Evolutionary conservation across 2,113 vertebrate genomes (phyloP).

Genomic region (human): DNA sequence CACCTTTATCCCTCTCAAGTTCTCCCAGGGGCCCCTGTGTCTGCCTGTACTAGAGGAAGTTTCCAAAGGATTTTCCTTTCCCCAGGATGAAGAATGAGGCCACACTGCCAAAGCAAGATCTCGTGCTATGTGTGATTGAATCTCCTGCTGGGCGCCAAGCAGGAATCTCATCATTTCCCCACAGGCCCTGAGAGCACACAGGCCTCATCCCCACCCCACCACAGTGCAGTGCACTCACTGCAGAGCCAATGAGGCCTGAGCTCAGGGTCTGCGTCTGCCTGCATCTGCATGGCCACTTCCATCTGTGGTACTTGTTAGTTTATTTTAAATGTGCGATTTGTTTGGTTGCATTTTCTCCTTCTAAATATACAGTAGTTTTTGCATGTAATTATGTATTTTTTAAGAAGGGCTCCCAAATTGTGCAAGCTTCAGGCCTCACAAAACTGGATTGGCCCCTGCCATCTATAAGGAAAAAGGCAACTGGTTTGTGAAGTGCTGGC

Average conservation of each 20-base stretch:
- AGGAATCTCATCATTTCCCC: not conserved
- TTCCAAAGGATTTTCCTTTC: not conserved
- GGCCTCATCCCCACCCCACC: not conserved
- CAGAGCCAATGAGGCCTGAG: not conserved
- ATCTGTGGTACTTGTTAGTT: not conserved
- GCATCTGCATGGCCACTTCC: not conserved
- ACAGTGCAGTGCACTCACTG: rapidly evolving
- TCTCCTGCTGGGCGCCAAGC: not conserved
- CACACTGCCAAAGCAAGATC: not conserved
- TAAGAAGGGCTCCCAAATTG: not conserved
- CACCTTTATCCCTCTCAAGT: rapidly evolving
- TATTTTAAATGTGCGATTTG: not conserved
- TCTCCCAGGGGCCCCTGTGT: not conserved
- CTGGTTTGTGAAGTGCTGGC: not conserved
- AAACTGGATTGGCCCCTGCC: not conserved
- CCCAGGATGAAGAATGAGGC: not conserved
- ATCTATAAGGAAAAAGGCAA: not conserved
- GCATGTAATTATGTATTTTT: not conserved
- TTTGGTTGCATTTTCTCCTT: not conserved
- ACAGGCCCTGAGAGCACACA: rapidly evolving
- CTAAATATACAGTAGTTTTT: not conserved
- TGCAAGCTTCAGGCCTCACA: not conserved
- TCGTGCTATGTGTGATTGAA: rapidly evolving
- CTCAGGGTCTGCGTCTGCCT: no score
- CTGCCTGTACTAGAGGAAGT: not conserved